A percentile compares a stretch with the other conserved stretches of the same genome.
Conservation (phyloP, 2,113 vertebrate species). For the Rhabdornis inornatus region DNA sequence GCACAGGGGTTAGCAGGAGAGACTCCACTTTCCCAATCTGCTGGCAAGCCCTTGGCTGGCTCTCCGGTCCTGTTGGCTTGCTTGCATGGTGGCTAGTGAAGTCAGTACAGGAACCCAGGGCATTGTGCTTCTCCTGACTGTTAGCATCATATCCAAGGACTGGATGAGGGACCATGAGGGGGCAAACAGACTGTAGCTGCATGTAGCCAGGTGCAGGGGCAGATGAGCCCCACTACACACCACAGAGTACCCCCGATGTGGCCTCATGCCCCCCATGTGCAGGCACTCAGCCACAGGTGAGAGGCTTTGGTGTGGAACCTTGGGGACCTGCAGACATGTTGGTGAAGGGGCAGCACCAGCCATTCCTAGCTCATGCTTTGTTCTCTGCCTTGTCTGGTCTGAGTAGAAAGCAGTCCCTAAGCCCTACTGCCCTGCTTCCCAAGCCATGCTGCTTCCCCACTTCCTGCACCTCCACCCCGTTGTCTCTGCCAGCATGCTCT, state of each 20-base stretch:
- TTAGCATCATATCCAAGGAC: background rate
- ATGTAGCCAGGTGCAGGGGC: background rate
- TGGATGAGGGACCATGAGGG: background rate
- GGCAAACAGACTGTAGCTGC: background rate
- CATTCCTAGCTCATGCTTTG: background rate
- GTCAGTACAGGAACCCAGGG: background rate
- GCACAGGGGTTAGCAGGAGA: rapidly evolving
- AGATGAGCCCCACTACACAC: rapidly evolving
- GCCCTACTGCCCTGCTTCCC: background rate
- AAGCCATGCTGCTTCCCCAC: rapidly evolving
- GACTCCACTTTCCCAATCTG: background rate
- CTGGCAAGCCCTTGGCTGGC: background rate
- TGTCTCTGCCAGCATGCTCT: rapidly evolving
- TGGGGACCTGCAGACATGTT: background rate
- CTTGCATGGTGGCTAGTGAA: background rate
- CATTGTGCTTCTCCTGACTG: background rate
- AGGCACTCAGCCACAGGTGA: background rate
- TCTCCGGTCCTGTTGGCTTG: background rate
- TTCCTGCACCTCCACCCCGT: background rate
- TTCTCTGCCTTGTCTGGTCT: background rate
- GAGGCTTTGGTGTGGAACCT: rapidly evolving
- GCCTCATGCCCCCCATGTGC: background rate
- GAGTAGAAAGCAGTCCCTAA: background rate
- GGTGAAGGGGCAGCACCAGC: background rate
- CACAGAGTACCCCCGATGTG: background rate